Evolutionary conservation across 1,140 invertebrate genomes (phyloP), one percentile per base, ranked within the genome.

Genomic region (Copidosoma floridanum): DNA sequence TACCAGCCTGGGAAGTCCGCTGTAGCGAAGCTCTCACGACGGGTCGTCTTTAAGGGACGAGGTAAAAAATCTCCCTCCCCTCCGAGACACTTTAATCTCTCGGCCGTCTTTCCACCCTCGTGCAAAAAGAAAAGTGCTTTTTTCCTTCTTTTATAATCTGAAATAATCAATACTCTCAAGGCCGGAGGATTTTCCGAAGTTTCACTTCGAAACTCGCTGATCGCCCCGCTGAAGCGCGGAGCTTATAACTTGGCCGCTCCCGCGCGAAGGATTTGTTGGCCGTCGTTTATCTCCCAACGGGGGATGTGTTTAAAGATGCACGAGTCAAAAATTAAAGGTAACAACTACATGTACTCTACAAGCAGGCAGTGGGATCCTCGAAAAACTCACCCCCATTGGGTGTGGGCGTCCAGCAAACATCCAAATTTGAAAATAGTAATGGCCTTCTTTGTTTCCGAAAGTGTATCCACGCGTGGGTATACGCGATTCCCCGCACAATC

Each of bases 31-130:
- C 21, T 56, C 41, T 41, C 12, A n/a, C 12, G 6, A 12, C 29
- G 29, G 29, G 26, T 3, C 43, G 26, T 38, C 26, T 16, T 48
- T 10, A 23, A 35, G 26, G 20, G 44, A 14, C 23, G 8, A n/a
- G 24, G 48, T 48, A 48, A 48, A 47, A 57, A 40, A 57, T 57
- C 35, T 57, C 44, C 38, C 29, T 44, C 55, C n/a, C n/a, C n/a
- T n/a, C n/a, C n/a, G n/a, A n/a, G n/a, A 40, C 40, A 48, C 55
- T 57, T 57, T 57, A 57, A 57, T 57, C 55, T 44, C 8, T 1
- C 27, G 29, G n/a, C n/a, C n/a, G n/a, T n/a, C n/a, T n/a, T n/a
- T n/a, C n/a, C n/a, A n/a, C n/a, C n/a, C n/a, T n/a, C n/a, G 29
- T 6, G 29, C 6, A 32, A 2, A 16, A 16, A 12, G 52, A n/a